Base-by-base conservation (phyloP, 1,140 invertebrate species). In the Whitmania pigra region DNA sequence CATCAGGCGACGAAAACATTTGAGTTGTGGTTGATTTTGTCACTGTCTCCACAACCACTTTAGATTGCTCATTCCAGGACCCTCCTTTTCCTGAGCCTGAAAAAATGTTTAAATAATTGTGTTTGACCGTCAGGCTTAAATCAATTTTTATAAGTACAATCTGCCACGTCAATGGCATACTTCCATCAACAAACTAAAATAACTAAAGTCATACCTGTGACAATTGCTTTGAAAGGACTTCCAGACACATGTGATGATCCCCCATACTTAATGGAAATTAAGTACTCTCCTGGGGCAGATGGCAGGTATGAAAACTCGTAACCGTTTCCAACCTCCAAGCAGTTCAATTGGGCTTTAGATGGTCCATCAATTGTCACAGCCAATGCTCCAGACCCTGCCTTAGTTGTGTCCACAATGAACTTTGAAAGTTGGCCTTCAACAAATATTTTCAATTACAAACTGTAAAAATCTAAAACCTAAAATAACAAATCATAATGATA, bases 221-320 rank as follows among this genome's bases (percentile, higher is more conserved):
- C 57, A n/a, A 63, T 77, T 31, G 80, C 90, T 85, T 91, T 93
- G 84, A 90, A 94, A 0, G 95, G 95, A 70, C 91, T 94, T 9
- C 94, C 93, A 66, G 90, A 91, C 77, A 97, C 93, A 78, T 97
- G 93, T 75, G 89, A 89, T 67, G 76, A 74, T 53, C 93, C 91
- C 81, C 95, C 95, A 84, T 97, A 97, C 82, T 96, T 95, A 77
- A 98, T 87, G 77, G 91, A 92, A 81, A 97, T 88, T 80, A 91
- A 93, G 80, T 97, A 97, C 82, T 95, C 91, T 71, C 95, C 94
- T 9, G 93, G 91, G 31, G 92, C 88, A 29, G 94, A 84, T 0
- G 94, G 94, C 20, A 91, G 94, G 84, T 97, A 98, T 73, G 92
- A 88, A 71, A 97, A 94, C 85, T 96, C 96, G 83, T 97, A 97